These are phyloP conservation scores for Benthosema pterotum DNA, from an alignment of 2,797 vertebrate species.

Conservation along the genomic window DNA sequence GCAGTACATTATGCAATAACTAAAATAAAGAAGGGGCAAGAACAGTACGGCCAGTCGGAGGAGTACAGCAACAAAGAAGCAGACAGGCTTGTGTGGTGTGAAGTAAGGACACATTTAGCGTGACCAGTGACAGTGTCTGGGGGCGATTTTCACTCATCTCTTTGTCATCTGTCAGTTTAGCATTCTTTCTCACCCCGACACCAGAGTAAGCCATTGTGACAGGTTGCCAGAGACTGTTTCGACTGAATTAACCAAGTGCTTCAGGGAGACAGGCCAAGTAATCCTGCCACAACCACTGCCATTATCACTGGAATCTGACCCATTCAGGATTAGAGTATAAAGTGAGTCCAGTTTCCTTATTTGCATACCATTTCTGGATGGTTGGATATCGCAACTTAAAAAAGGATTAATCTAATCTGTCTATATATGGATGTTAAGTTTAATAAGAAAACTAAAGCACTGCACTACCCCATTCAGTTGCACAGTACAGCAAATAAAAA, in stretches of 20 bases:
- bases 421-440: too few species aligned
- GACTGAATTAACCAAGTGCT: neutral
- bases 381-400: too few species aligned
- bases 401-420: too few species aligned
- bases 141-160: conserved; percentile 23
- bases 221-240: conserved; percentile 32
- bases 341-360: neutral
- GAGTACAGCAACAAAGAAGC: neutral
- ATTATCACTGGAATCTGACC: neutral
- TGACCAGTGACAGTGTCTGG: conserved; percentile 31
- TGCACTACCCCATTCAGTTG: too few species aligned
- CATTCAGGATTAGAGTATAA: too few species aligned
- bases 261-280: neutral
- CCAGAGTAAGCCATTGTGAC: conserved; percentile 28
- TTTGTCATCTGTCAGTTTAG: conserved; percentile 44
- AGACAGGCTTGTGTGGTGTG: neutral
- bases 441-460: too few species aligned
- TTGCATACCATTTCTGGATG: too few species aligned
- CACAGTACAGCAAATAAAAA: too few species aligned
- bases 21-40: neutral
- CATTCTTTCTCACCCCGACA: conserved; percentile 13
- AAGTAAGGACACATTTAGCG: conserved; percentile 12
- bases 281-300: neutral
- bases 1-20: too few species aligned
- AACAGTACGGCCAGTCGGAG: too few species aligned